Conservation (phyloP, 2,797 vertebrate genomes). For the Sebastes variabilis region DNA sequence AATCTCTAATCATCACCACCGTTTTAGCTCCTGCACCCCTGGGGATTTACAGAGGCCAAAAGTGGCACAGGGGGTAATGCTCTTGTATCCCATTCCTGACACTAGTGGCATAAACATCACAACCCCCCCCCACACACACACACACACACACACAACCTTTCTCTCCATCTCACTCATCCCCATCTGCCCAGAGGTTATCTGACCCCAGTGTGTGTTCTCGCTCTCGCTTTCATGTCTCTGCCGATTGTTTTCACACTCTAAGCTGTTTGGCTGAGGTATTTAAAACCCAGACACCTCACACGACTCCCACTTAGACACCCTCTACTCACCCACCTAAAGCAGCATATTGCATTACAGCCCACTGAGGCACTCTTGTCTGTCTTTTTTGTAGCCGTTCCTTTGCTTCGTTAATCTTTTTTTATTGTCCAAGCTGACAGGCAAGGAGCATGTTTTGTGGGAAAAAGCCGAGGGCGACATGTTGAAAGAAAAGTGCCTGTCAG, state of each 20-base stretch:
- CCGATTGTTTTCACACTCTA: conserved; percentile 80
- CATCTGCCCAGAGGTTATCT: conserved; percentile 79
- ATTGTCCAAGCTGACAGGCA: conserved; percentile 56
- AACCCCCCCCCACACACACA: conserved; percentile 13
- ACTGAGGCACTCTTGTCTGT: conserved; percentile 21
- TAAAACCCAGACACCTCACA: conserved; percentile 66
- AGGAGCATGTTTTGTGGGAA: conserved; percentile 36
- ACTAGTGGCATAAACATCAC: conserved; percentile 64
- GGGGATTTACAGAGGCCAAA: conserved; percentile 68
- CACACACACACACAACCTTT: conserved; percentile 22
- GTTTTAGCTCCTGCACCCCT: conserved; percentile 72
- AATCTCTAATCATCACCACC: conserved; percentile 83
- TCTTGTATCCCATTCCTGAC: conserved; percentile 64
- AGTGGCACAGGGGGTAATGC: conserved; percentile 60
- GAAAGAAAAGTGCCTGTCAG: conserved; percentile 55
- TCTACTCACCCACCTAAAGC: conserved; percentile 50
- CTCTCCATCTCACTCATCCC: conserved; percentile 56
- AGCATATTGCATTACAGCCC: conserved; percentile 60
- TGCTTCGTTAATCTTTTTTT: conserved; percentile 51
- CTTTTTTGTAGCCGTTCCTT: conserved; percentile 22
- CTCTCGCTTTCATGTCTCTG: conserved; percentile 77
- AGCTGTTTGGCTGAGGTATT: conserved; percentile 67
- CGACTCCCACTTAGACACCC: conserved; percentile 73
- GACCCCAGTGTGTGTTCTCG: conserved; percentile 71
- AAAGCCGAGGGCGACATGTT: conserved; percentile 24